Evolutionary conservation across 2,888 invertebrate genomes (phyloP).

Genomic region (Cheilosia grossa): DNA sequence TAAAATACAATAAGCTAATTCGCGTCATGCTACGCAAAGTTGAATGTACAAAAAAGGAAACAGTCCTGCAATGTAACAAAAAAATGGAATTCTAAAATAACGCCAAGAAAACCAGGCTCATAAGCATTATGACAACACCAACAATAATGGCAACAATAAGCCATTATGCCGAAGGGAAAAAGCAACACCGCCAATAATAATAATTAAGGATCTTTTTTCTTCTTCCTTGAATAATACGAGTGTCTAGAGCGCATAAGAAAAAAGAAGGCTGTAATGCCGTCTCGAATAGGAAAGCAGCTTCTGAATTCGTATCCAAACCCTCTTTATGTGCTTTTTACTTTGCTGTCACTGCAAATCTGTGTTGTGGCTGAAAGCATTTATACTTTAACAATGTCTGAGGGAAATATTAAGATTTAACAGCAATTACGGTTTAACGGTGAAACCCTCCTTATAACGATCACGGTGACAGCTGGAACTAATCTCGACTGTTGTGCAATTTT

Average conservation of each 20-base stretch:
- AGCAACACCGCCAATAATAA: slow-evolving; percentile 56
- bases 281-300: slow-evolving; percentile 4
- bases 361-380: slow-evolving; percentile 32
- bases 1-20: slow-evolving; percentile 53
- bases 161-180: slow-evolving; percentile 51
- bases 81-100: slow-evolving; percentile 25
- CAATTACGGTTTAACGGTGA: slow-evolving; percentile 36
- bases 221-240: background rate
- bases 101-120: slow-evolving; percentile 29
- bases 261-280: slow-evolving; percentile 4
- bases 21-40: slow-evolving; percentile 22
- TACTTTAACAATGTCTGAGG: slow-evolving; percentile 25
- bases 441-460: slow-evolving; percentile 35
- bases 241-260: slow-evolving; percentile 9
- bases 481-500: slow-evolving; percentile 17
- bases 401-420: slow-evolving; percentile 51
- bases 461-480: slow-evolving; percentile 50
- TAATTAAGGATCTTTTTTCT: slow-evolving; percentile 55
- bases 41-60: background rate
- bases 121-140: slow-evolving; percentile 42
- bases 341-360: slow-evolving; percentile 7
- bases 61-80: slow-evolving; percentile 8
- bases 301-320: background rate
- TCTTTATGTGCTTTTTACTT: slow-evolving; percentile 15
- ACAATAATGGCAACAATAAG: slow-evolving; percentile 63